Conservation (phyloP, 2,888 invertebrate species). For the Clistopyga incitator region DNA sequence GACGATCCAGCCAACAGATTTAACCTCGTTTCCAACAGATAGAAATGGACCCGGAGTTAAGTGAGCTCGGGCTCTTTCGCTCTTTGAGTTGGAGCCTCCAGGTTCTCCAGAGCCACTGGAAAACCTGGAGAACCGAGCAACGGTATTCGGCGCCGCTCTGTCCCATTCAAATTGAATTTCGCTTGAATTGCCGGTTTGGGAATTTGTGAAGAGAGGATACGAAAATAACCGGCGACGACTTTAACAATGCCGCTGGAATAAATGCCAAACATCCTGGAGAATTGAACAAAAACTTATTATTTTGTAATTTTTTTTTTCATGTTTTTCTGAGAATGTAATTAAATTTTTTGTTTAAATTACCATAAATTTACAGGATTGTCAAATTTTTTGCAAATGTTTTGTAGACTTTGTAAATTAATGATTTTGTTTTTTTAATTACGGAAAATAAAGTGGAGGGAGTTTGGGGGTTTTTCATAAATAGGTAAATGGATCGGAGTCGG, state of each 20-base stretch:
- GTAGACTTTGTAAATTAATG: too few relatives aligned
- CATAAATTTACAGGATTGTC: too few relatives aligned
- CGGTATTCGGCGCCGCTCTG: conserved; percentile 54
- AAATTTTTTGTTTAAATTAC: too few relatives aligned
- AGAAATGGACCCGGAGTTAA: conserved; percentile 59
- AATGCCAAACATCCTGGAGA: too few relatives aligned
- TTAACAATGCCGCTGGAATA: too few relatives aligned
- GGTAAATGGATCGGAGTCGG: background rate
- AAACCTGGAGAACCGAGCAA: conserved; percentile 62
- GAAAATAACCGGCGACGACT: background rate
- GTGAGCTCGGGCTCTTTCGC: conserved; percentile 35
- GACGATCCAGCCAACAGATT: conserved; percentile 49
- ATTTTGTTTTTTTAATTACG: too few relatives aligned
- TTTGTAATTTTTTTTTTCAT: too few relatives aligned
- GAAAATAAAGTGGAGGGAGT: too few relatives aligned
- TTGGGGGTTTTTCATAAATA: background rate
- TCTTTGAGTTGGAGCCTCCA: background rate
- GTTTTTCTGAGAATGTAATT: too few relatives aligned
- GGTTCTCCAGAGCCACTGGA: conserved; percentile 21
- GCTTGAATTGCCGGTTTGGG: conserved; percentile 31
- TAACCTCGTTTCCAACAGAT: conserved; percentile 62
- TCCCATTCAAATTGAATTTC: conserved; percentile 66
- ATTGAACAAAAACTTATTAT: conserved; percentile 4
- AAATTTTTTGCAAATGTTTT: too few relatives aligned
- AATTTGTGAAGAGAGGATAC: background rate